Evolutionary conservation across 1,140 invertebrate species (phyloP), one percentile per base, ranked within the genome.

Genomic region (Latrodectus geometricus): DNA sequence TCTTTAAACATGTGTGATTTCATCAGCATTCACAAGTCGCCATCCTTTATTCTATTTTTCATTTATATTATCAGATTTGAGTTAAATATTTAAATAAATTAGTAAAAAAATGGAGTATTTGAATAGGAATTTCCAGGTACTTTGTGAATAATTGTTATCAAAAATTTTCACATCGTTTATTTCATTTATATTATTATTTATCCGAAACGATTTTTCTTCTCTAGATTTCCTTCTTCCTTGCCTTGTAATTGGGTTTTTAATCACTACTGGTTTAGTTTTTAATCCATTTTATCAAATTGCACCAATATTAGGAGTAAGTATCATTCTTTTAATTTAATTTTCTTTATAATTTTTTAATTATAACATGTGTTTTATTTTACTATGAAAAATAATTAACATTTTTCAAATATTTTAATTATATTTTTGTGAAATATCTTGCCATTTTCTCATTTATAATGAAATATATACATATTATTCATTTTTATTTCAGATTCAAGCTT

Each of bases 191-290:
- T 70, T 15, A 70, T 52, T 82, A 14, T 7, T 77, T 69, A n/a
- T 70, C 35, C 1, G 35, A 35, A 35, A 35, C 35, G 5, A 35
- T 35, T 35, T 35, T 68, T 66, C 65, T 54, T 70, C 77, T 83
- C 5, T 73, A 89, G 89, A 87, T 76, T 87, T 83, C 21, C 93
- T 96, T 2, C 93, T 95, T 61, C 89, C 92, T 0, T 94, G 94
- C 48, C 90, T 97, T 9, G 52, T 95, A 15, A 35, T 94, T 4
- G 94, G 95, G 90, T 93, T 93, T 0, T 88, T 90, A 0, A 79
- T 95, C 21, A 95, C 95, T 17, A 70, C 75, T 12, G 56, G 84
- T 20, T 56, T 88, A 23, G 52, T 84, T 12, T 88, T 85, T 68
- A 85, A 84, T 74, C 80, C 80, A 14, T 84, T 84, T 70, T 14